A percentile compares a stretch with the other conserved stretches of the same genome.
These are phyloP conservation scores for Haemorhous mexicanus DNA, from an alignment of 2,113 vertebrate species.

Conservation along the genomic window DNA sequence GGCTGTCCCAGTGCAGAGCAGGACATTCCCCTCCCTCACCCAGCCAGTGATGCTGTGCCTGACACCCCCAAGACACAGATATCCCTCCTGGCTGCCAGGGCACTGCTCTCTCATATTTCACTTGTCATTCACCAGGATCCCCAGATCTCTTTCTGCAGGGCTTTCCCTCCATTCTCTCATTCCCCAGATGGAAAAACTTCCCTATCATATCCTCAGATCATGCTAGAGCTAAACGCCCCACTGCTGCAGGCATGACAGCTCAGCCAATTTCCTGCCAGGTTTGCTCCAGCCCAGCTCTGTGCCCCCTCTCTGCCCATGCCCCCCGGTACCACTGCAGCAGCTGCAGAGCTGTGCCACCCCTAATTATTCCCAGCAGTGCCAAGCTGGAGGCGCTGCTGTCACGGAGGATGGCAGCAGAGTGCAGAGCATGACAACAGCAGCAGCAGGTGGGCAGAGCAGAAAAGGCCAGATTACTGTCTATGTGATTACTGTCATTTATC, in stretches of 20 bases:
- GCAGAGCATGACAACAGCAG: constrained; percentile 64
- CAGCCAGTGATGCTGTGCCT: neutral
- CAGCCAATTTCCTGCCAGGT: constrained; percentile 27
- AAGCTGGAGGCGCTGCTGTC: constrained; percentile 49
- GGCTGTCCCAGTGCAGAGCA: fast-evolving
- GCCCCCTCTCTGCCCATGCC: neutral
- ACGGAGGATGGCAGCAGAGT: constrained; percentile 64
- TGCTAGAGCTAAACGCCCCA: neutral
- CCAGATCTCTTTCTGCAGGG: neutral
- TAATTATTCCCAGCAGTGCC: constrained; percentile 49
- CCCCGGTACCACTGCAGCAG: constrained; percentile 11
- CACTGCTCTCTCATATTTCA: fast-evolving
- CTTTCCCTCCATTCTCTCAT: neutral
- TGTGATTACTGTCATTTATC: constrained; percentile 72
- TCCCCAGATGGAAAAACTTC: neutral
- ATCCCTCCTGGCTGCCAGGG: neutral
- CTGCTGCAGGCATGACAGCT: constrained; percentile 27
- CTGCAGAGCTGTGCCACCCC: constrained; percentile 61
- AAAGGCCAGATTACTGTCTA: constrained; percentile 64
- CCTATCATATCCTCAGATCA: neutral
- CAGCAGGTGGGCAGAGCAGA: constrained; percentile 75
- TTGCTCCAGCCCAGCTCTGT: constrained; percentile 14
- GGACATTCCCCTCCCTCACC: neutral
- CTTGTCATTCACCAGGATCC: fast-evolving
- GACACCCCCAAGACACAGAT: fast-evolving